A percentile compares a stretch with the other conserved stretches of the same genome.
These are phyloP conservation scores for Pherbina coryleti DNA, from an alignment of 2,888 invertebrate species.

Conservation along the genomic window DNA sequence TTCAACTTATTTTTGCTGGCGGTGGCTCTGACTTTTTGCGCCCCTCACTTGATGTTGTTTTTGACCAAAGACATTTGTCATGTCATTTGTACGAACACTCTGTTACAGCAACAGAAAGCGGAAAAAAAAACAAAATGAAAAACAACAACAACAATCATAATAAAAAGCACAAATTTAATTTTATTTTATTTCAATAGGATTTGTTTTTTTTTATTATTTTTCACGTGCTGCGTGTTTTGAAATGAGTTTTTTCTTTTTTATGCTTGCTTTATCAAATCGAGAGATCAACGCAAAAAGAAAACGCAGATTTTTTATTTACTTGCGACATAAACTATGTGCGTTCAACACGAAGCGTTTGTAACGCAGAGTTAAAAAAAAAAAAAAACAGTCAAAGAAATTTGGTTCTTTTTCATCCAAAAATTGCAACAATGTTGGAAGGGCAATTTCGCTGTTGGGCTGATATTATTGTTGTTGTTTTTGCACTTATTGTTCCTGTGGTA, in stretches of 20 bases:
- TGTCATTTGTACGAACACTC: conserved; percentile 62
- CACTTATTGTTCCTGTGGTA: not conserved
- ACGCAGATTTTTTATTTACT: not conserved
- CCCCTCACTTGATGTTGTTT: conserved; percentile 17
- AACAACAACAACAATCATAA: conserved; percentile 24
- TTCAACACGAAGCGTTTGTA: not conserved
- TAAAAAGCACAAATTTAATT: conserved; percentile 30
- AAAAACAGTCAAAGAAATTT: not conserved
- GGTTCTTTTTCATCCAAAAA: not conserved
- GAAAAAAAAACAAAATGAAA: conserved; percentile 1
- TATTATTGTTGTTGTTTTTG: conserved; percentile 6
- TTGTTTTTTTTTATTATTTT: not conserved
- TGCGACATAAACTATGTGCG: not conserved
- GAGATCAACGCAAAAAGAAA: not conserved
- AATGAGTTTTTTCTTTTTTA: not conserved
- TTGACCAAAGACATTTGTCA: conserved; percentile 64
- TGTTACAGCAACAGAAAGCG: conserved; percentile 37
- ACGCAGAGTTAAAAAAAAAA: not conserved
- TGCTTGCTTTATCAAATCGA: conserved; percentile 9
- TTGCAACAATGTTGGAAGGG: conserved; percentile 4
- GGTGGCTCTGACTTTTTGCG: conserved; percentile 31
- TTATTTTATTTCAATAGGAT: not conserved
- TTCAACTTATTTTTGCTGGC: not conserved
- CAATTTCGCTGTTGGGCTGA: not conserved
- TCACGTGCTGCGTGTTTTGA: not conserved